Evolutionary conservation across 2,113 vertebrate species (phyloP).

Genomic region (Speoplatyrhinus poulsoni): DNA sequence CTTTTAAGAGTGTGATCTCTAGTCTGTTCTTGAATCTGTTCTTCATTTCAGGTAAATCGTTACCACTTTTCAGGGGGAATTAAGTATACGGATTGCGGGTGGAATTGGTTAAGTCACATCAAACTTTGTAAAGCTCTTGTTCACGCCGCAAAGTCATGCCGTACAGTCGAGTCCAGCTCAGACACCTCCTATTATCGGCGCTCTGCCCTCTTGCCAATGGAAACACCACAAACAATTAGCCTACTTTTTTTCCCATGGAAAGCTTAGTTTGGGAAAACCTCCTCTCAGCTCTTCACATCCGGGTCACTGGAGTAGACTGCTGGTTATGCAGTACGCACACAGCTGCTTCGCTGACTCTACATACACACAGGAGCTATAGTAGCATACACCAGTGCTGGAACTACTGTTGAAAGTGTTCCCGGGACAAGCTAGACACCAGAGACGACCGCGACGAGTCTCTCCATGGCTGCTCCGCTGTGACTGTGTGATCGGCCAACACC

Average conservation of each 20-base stretch:
- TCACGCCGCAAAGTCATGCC: background rate
- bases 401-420: conserved; percentile 33
- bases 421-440: conserved; percentile 1
- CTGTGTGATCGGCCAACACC: background rate
- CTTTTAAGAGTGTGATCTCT: no score
- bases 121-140: background rate
- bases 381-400: conserved; percentile 26
- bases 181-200: conserved; percentile 24
- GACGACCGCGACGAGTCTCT: conserved; percentile 28
- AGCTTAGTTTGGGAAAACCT: conserved; percentile 63
- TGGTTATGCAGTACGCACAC: conserved; percentile 1
- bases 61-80: conserved; percentile 1
- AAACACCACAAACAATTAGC: conserved; percentile 45
- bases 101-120: conserved; percentile 5
- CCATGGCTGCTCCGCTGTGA: conserved; percentile 56
- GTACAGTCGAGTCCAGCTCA: background rate
- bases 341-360: no score
- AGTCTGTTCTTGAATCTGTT: no score
- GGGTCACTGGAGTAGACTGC: conserved; percentile 69
- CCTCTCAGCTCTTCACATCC: conserved; percentile 75
- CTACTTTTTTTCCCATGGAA: conserved; percentile 56
- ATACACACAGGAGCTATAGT: conserved; percentile 9
- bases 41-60: no score
- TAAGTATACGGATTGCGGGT: conserved; percentile 1
- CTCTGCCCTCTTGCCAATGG: conserved; percentile 37